Evolutionary conservation across 2,113 vertebrate genomes (phyloP).

Genomic region (Albula goreensis): DNA sequence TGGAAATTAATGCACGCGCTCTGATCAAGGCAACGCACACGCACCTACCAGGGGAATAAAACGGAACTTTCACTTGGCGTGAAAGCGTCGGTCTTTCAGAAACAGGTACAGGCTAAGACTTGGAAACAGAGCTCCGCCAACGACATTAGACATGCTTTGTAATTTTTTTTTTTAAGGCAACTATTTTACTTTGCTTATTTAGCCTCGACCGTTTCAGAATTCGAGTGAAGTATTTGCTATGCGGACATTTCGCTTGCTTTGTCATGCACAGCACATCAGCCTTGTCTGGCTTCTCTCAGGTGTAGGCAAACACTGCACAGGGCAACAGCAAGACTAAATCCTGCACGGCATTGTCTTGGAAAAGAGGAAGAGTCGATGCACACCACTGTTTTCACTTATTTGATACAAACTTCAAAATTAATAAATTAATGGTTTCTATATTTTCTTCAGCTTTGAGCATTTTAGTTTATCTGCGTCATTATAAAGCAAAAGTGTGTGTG

Average conservation of each 20-base stretch:
- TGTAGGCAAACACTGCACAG: neutral
- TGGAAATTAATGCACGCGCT: slow-evolving; percentile 72
- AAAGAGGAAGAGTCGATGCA: too few species aligned
- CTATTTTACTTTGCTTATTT: neutral
- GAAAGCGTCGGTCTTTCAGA: neutral
- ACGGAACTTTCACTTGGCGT: slow-evolving; percentile 12
- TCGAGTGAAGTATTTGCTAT: neutral
- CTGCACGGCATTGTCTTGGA: neutral
- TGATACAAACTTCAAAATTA: neutral
- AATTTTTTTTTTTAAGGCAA: neutral
- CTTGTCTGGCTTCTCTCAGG: neutral
- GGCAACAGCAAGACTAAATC: neutral
- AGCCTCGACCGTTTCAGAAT: neutral
- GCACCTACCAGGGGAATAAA: slow-evolving; percentile 56
- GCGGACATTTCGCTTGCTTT: slow-evolving; percentile 5
- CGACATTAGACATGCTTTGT: neutral
- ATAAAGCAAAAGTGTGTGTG: neutral
- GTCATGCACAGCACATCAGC: neutral
- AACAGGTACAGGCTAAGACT: neutral
- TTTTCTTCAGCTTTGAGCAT: neutral
- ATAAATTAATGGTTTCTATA: neutral
- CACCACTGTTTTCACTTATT: neutral
- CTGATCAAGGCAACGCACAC: slow-evolving; percentile 61
- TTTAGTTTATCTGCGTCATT: neutral
- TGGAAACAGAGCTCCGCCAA: neutral